Evolutionary conservation across 1,140 invertebrate genomes (phyloP).

Genomic region (Stegodyphus mimosarum): DNA sequence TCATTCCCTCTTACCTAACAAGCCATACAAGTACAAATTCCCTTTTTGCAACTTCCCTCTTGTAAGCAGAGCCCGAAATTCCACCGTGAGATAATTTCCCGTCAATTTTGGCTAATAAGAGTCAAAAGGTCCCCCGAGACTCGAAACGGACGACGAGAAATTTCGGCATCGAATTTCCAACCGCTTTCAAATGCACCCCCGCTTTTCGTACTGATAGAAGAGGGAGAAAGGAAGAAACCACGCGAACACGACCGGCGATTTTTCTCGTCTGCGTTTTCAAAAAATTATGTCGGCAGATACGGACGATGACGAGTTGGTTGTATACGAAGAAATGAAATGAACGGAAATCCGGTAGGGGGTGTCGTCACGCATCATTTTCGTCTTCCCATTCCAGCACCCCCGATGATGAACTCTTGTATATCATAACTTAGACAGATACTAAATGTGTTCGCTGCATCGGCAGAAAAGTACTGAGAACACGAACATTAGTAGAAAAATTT

Average conservation of each 20-base stretch:
- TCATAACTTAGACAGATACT: too few relatives aligned
- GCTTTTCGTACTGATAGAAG: background rate
- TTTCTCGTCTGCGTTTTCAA: too few relatives aligned
- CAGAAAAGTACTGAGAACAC: too few relatives aligned
- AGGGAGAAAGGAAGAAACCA: background rate
- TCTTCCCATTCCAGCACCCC: too few relatives aligned
- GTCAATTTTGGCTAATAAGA: slow-evolving; percentile 55
- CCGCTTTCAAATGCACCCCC: slow-evolving; percentile 4
- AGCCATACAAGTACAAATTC: too few relatives aligned
- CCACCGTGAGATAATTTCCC: slow-evolving; percentile 15
- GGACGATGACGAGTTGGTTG: background rate
- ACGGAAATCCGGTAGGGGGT: slow-evolving; percentile 24
- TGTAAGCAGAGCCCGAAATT: background rate
- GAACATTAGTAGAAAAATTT: too few relatives aligned
- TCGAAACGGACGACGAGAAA: background rate
- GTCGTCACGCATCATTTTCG: background rate
- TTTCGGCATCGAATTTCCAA: background rate
- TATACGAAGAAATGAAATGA: slow-evolving; percentile 2
- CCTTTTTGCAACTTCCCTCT: background rate
- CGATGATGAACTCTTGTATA: too few relatives aligned
- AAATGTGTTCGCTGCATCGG: too few relatives aligned
- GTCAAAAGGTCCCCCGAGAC: slow-evolving; percentile 15
- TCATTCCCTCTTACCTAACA: too few relatives aligned
- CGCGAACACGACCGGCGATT: too few relatives aligned
- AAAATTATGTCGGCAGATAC: too few relatives aligned